Evolutionary conservation across 1,140 invertebrate genomes (phyloP).

Genomic region (Cherax quadricarinatus): DNA sequence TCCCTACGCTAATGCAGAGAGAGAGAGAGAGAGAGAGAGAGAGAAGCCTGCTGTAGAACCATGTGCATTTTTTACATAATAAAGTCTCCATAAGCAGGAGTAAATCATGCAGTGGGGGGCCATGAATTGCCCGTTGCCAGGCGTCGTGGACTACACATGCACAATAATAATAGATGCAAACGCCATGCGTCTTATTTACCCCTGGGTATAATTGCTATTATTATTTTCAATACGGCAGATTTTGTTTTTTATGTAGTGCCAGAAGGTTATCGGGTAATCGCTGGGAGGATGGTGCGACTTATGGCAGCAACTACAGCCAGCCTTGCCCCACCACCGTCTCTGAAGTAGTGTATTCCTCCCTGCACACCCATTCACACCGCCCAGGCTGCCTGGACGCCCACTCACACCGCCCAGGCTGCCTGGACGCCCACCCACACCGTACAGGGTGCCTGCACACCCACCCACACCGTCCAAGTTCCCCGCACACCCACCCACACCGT

Average conservation of each 20-base stretch:
- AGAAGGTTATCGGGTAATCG: slow-evolving; percentile 1
- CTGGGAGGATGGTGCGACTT: neutral
- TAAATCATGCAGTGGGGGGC: neutral
- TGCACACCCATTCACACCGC: too few relatives aligned
- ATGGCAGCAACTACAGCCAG: neutral
- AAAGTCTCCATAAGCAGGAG: neutral
- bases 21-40: neutral
- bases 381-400: too few relatives aligned
- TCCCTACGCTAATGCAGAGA: neutral
- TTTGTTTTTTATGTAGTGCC: neutral
- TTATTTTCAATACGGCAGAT: slow-evolving; percentile 33
- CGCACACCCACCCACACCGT: too few relatives aligned
- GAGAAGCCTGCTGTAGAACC: neutral
- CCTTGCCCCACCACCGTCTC: neutral
- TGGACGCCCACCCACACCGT: neutral
- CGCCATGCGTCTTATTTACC: slow-evolving; percentile 10
- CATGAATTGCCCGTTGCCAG: neutral
- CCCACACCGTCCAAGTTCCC: too few relatives aligned
- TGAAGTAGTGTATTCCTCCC: neutral
- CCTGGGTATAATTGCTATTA: slow-evolving; percentile 23
- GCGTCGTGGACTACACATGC: neutral
- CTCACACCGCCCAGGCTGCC: neutral
- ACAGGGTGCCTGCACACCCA: too few relatives aligned
- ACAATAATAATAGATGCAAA: slow-evolving; percentile 25
- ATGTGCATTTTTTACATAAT: slow-evolving; percentile 4